A percentile compares a stretch with the other conserved stretches of the same genome.
Conservation (phyloP, 2,888 invertebrate genomes). For the Prenolepis imparis region DNA sequence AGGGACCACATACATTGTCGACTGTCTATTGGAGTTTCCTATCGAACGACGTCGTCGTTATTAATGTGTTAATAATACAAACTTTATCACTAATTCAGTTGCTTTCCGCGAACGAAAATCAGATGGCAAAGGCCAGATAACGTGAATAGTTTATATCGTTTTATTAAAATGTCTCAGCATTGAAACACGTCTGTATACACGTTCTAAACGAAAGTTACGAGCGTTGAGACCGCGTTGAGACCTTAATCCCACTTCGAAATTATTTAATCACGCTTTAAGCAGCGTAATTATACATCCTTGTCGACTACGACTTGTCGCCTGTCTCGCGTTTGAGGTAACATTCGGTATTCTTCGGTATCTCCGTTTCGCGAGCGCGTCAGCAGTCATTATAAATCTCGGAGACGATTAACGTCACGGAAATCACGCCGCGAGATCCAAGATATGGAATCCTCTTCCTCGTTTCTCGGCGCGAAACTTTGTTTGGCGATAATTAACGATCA, state of each 20-base stretch:
- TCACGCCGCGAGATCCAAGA: slow-evolving; percentile 43
- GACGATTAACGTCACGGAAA: slow-evolving; percentile 52
- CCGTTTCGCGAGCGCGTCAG: slow-evolving; percentile 41
- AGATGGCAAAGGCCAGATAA: neutral
- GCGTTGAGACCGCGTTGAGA: slow-evolving; percentile 10
- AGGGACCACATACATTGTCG: neutral
- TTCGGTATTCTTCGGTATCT: slow-evolving; percentile 25
- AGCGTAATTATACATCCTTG: slow-evolving; percentile 16
- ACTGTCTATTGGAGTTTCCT: slow-evolving; percentile 14
- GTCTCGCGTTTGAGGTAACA: slow-evolving; percentile 12
- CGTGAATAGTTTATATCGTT: slow-evolving; percentile 18
- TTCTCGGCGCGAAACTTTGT: slow-evolving; percentile 41
- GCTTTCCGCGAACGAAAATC: neutral
- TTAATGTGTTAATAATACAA: slow-evolving; percentile 34
- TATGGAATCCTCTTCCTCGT: neutral
- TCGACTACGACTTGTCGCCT: slow-evolving; percentile 8
- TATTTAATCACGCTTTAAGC: slow-evolving; percentile 37
- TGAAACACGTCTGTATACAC: neutral
- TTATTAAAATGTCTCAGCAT: neutral
- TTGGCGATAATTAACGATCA: slow-evolving; percentile 39
- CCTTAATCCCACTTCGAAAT: slow-evolving; percentile 28
- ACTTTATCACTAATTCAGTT: slow-evolving; percentile 15
- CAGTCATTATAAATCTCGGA: slow-evolving; percentile 30
- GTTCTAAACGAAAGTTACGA: neutral
- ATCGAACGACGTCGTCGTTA: neutral